These are phyloP conservation scores for Myoxocephalus aenaeus DNA, from an alignment of 2,797 vertebrate species.

Conservation along the genomic window DNA sequence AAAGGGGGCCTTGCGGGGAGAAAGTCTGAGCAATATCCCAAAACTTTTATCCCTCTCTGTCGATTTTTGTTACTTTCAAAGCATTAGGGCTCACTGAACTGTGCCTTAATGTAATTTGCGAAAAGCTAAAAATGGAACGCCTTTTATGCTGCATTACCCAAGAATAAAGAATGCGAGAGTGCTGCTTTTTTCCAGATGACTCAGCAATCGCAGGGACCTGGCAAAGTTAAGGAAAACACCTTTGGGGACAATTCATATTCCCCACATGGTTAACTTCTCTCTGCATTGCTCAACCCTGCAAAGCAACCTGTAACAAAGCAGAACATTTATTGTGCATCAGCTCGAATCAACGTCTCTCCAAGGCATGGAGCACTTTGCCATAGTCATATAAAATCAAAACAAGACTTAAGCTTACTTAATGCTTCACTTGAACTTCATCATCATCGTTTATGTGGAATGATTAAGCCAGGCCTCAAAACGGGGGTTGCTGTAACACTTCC, in stretches of 20 bases:
- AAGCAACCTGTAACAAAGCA: conserved; percentile 41
- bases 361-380: conserved; percentile 25
- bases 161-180: conserved; percentile 73
- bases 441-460: conserved; percentile 52
- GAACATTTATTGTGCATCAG: conserved; percentile 25
- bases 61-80: conserved; percentile 77
- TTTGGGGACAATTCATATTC: conserved; percentile 46
- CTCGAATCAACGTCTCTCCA: conserved; percentile 10
- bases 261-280: conserved; percentile 41
- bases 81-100: conserved; percentile 73
- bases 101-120: conserved; percentile 77
- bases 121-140: conserved; percentile 79
- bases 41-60: conserved; percentile 65
- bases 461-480: conserved; percentile 40
- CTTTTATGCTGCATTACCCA: conserved; percentile 79
- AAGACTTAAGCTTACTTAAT: conserved; percentile 44
- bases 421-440: conserved; percentile 49
- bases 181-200: conserved; percentile 79
- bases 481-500: conserved; percentile 65
- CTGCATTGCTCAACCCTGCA: conserved; percentile 18
- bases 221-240: conserved; percentile 72
- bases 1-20: conserved; percentile 52
- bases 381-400: conserved; percentile 36
- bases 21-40: conserved; percentile 59
- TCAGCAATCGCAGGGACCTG: conserved; percentile 72